These are phyloP conservation scores for Channa striata DNA, from an alignment of 2,797 vertebrate species.

Conservation along the genomic window DNA sequence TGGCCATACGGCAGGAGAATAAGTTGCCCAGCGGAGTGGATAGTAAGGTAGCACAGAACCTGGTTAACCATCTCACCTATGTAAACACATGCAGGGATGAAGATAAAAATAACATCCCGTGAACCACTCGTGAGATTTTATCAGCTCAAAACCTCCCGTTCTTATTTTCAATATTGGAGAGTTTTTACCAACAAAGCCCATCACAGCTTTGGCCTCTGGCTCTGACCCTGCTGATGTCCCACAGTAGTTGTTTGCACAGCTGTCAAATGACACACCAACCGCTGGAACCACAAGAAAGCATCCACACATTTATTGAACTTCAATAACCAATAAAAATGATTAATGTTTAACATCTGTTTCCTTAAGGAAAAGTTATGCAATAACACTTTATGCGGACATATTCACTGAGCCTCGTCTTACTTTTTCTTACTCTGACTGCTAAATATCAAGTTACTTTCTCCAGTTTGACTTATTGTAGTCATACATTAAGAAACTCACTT, in stretches of 20 bases:
- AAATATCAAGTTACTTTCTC: too few relatives aligned
- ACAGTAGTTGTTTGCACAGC: constrained; percentile 74
- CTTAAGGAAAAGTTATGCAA: too few relatives aligned
- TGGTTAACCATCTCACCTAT: constrained; percentile 59
- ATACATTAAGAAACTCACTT: constrained; percentile 70
- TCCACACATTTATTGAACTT: background rate
- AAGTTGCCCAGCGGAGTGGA: constrained; percentile 84
- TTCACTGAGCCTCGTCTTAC: too few relatives aligned
- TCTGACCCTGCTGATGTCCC: constrained; percentile 80
- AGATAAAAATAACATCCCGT: background rate
- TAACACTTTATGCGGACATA: too few relatives aligned
- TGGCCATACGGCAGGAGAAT: constrained; percentile 84
- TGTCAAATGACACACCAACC: constrained; percentile 78
- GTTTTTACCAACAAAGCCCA: constrained; percentile 65
- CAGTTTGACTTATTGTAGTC: background rate
- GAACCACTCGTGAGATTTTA: background rate
- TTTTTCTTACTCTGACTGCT: too few relatives aligned
- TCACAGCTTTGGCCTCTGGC: constrained; percentile 80
- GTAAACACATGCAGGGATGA: too few relatives aligned
- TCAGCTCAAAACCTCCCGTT: background rate
- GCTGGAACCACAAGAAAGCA: constrained; percentile 58
- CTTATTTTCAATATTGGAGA: too few relatives aligned
- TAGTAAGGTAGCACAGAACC: constrained; percentile 84
- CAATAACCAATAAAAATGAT: too few relatives aligned
- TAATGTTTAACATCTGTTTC: too few relatives aligned